Evolutionary conservation across 2,113 vertebrate genomes (phyloP).

Genomic region (Nestor notabilis): DNA sequence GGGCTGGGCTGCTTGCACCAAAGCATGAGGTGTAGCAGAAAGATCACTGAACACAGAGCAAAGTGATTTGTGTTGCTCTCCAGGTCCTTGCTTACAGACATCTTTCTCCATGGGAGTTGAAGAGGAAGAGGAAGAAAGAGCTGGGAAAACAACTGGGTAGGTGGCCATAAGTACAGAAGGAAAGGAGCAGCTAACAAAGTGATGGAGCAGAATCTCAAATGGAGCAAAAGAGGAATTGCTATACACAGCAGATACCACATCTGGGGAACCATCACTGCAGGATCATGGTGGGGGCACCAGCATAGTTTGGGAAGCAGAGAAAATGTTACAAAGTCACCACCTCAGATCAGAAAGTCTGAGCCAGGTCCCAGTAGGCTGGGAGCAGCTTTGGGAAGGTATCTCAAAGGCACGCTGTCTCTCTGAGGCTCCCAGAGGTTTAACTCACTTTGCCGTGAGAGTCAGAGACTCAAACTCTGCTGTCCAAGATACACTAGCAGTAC

Average conservation of each 20-base stretch:
- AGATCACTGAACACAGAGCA: not conserved
- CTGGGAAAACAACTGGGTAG: not conserved
- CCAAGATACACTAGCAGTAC: fast-evolving
- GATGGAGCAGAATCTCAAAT: not conserved
- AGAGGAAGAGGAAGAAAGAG: not conserved
- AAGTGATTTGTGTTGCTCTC: not conserved
- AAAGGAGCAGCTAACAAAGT: fast-evolving
- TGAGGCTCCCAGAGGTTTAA: not conserved
- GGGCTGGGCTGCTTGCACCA: not conserved
- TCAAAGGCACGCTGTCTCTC: not conserved
- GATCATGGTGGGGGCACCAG: not conserved
- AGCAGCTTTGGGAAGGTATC: not conserved
- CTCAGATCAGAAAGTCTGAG: not conserved
- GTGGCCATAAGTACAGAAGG: fast-evolving
- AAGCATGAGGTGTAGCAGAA: not conserved
- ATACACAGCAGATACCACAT: not conserved
- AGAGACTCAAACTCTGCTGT: not conserved
- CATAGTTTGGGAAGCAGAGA: not conserved
- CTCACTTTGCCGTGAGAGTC: not conserved
- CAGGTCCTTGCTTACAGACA: not conserved
- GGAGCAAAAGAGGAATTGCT: not conserved
- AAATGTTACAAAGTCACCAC: not conserved
- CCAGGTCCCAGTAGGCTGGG: not conserved
- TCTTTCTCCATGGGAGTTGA: not conserved
- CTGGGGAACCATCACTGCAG: not conserved